Evolutionary conservation across 2,113 vertebrate genomes (phyloP), one percentile per base, ranked within the genome.

Genomic region (Rhynchomys soricoides): DNA sequence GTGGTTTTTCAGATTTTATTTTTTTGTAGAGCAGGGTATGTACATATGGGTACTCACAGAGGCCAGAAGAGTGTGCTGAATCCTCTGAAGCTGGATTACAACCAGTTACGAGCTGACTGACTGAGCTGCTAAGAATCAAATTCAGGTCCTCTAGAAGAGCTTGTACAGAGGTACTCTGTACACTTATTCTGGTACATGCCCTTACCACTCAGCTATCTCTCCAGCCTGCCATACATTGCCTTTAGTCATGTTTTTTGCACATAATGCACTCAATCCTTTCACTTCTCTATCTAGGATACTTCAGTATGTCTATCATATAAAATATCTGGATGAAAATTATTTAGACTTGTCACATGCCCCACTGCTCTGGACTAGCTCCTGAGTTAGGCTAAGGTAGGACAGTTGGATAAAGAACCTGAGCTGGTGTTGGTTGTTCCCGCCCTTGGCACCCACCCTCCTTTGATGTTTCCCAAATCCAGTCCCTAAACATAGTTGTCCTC

Each of bases 211-310:
- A 55, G 29, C 10, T 21, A 21, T 55, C 34, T 37, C 50, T n/a
- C 34, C 34, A 37, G 50, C 31, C 71, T 59, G n/a, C 55, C 73
- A 45, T 31, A 79, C 3, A 16, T 13, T 59, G 22, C n/a, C 29
- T 22, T 22, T 12, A 40, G 29, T 34, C 57, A 37, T 3, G 6
- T 0, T 0, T 0, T 21, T 40, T 92, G 31, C 13, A 40, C 43
- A 66, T 2, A 79, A 37, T 79, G 77, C 48, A 79, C 17, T 22
- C 17, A 55, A 79, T 37, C 31, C 31, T 52, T 59, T 6, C 22
- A 43, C 13, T 82, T 59, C 52, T 82, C n/a, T 21, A 57, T 15
- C 79, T 59, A 26, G n/a, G 37, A 40, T 43, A 16, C 22, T 59
- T 82, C 22, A 82, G 37, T 26, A 40, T 26, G 31, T 40, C 22